These are phyloP conservation scores for Suncus etruscus DNA, from an alignment of 2,113 vertebrate genomes.

Conservation along the genomic window DNA sequence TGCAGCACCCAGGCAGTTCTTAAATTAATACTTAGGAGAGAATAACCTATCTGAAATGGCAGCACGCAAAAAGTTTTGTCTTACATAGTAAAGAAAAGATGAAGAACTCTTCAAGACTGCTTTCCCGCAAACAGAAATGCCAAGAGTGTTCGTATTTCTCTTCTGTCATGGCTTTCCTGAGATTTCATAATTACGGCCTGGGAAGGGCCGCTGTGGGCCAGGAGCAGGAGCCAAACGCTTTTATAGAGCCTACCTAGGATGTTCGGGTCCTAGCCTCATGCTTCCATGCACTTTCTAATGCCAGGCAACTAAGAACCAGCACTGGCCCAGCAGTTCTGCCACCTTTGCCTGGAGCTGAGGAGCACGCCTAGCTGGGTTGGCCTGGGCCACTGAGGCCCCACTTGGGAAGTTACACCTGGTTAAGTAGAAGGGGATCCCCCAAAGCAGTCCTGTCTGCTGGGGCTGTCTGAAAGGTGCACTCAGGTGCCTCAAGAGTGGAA, in stretches of 20 bases:
- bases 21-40: not conserved
- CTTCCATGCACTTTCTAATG: not conserved
- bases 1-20: not conserved
- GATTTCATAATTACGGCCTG: constrained; percentile 41
- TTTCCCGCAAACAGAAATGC: constrained; percentile 55
- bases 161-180: constrained; percentile 70
- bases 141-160: constrained; percentile 36
- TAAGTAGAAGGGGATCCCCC: not conserved
- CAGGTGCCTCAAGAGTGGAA: not conserved
- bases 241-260: not conserved
- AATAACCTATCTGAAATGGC: constrained; percentile 44
- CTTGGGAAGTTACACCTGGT: not conserved
- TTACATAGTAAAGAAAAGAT: constrained; percentile 3
- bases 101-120: constrained; percentile 22
- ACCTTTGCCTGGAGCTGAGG: not conserved
- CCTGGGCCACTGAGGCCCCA: not conserved
- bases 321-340: not conserved
- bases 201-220: not conserved
- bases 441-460: not conserved
- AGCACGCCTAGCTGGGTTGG: not conserved
- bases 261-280: not conserved
- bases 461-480: not conserved
- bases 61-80: not conserved
- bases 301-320: too few species aligned
- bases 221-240: not conserved